Conservation (phyloP, 2,797 vertebrate genomes). For the Xiphorhynchus erythropygius region DNA sequence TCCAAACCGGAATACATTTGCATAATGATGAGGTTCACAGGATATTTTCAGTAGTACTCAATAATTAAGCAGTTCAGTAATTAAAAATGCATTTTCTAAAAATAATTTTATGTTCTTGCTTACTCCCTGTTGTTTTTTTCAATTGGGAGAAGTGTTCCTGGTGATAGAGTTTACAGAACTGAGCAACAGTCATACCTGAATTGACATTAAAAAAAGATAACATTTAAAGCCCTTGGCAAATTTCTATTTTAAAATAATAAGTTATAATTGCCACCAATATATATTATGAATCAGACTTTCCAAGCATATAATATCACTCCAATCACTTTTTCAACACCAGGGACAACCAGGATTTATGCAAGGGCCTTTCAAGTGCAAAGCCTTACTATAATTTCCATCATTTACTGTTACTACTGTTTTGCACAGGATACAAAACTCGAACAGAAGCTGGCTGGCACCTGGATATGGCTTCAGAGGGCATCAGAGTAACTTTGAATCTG, state of each 20-base stretch:
- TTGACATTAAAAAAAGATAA: background rate
- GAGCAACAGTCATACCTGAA: background rate
- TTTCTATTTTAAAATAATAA: background rate
- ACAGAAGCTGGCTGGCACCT: background rate
- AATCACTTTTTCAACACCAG: background rate
- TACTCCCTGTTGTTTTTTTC: conserved; percentile 68
- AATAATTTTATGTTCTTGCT: conserved; percentile 77
- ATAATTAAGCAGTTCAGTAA: conserved; percentile 85
- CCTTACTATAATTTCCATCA: background rate
- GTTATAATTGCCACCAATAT: background rate
- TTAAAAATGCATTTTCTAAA: conserved; percentile 82
- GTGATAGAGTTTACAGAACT: conserved; percentile 29
- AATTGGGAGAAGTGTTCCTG: conserved; percentile 37
- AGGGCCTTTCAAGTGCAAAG: background rate
- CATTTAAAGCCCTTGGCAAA: background rate
- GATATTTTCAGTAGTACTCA: conserved; percentile 75
- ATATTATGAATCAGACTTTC: background rate
- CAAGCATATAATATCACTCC: background rate
- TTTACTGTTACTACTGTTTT: background rate
- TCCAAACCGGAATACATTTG: conserved; percentile 90
- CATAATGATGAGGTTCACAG: conserved; percentile 83
- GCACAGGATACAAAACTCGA: background rate
- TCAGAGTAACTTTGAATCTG: background rate
- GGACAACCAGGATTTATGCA: background rate
- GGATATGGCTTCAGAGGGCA: background rate